Evolutionary conservation across 2,888 invertebrate species (phyloP).

Genomic region (Chesias legatella): DNA sequence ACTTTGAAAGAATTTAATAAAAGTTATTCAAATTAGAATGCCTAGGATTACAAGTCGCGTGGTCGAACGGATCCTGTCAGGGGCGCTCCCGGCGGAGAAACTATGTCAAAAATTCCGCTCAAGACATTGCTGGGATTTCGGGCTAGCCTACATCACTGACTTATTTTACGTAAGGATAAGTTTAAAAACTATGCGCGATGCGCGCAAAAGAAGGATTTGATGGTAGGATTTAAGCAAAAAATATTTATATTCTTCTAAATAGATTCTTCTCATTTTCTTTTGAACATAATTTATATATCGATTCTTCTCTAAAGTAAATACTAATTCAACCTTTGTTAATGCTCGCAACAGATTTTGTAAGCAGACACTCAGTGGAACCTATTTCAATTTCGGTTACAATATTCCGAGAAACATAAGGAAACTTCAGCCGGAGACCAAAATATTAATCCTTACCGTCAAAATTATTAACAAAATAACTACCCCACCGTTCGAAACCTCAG

Average conservation of each 20-base stretch:
- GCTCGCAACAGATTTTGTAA: too few species aligned
- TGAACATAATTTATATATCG: too few species aligned
- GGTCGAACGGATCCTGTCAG: conserved; percentile 1
- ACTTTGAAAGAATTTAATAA: conserved; percentile 15
- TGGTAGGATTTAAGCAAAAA: too few species aligned
- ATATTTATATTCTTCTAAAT: too few species aligned
- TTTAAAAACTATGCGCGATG: conserved; percentile 24
- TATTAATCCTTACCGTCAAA: not conserved
- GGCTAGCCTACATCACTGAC: conserved; percentile 18
- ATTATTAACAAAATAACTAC: not conserved
- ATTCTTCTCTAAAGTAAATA: conserved; percentile 10
- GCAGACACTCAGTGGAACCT: too few species aligned
- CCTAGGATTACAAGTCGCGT: conserved; percentile 6
- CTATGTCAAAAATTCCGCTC: conserved; percentile 41
- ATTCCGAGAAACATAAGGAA: too few species aligned
- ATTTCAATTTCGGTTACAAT: too few species aligned
- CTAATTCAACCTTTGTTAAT: too few species aligned
- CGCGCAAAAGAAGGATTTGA: too few species aligned
- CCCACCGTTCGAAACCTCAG: not conserved
- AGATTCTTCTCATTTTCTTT: too few species aligned
- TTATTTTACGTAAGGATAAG: conserved; percentile 22
- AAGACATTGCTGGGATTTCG: conserved; percentile 30
- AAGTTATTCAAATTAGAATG: conserved; percentile 19
- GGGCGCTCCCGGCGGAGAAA: conserved; percentile 11
- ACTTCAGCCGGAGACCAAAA: too few species aligned